Conservation (phyloP, 2,113 vertebrate genomes). For the Parotia lawesii region DNA sequence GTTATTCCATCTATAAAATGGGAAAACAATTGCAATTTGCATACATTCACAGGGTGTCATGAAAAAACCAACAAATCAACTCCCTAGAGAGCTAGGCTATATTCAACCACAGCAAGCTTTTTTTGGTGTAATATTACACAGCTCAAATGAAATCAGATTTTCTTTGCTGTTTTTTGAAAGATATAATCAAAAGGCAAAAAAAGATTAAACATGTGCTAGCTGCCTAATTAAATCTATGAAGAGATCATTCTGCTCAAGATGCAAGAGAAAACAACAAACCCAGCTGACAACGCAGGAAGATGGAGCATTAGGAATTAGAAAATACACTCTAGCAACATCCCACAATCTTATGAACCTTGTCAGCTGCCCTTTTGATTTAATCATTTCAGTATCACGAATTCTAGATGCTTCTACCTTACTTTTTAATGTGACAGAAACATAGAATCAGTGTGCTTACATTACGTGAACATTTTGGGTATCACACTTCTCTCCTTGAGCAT, state of each 20-base stretch:
- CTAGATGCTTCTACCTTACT: neutral
- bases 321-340: neutral
- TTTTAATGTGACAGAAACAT: neutral
- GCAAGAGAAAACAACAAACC: slow-evolving; percentile 8
- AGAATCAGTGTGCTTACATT: neutral
- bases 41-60: neutral
- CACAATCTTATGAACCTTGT: neutral
- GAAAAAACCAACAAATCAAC: neutral
- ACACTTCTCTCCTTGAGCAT: neutral
- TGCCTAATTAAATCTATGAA: slow-evolving; percentile 30
- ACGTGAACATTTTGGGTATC: neutral
- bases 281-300: neutral
- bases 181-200: slow-evolving; percentile 23
- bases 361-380: neutral
- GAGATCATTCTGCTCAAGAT: slow-evolving; percentile 28
- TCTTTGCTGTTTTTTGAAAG: neutral
- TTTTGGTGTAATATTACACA: neutral
- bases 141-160: neutral
- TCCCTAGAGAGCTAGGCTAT: neutral
- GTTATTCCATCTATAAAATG: neutral
- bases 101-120: neutral
- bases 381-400: neutral
- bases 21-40: neutral
- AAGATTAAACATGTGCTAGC: slow-evolving; percentile 16
- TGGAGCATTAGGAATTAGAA: neutral